phyloP scores from a whole-genome alignment of 2,113 vertebrate species.

The Dasyornis broadbenti region DNA sequence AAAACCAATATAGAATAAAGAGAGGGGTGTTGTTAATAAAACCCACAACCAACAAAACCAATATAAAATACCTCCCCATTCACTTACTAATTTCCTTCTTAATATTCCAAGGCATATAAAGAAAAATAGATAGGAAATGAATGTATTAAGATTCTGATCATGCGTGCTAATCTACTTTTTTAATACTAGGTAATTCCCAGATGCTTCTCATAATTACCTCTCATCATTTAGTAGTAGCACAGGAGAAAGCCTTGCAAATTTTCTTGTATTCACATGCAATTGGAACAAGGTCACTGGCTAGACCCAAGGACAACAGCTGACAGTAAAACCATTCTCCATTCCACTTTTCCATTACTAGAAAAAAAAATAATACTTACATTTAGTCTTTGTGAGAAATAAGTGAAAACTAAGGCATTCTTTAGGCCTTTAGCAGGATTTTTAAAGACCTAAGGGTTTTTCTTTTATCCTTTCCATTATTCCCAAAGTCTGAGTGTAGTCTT shows the following conservation, averaged over 20 bases:
- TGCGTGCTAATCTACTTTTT: slow-evolving; percentile 1
- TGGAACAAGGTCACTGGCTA: slow-evolving; percentile 29
- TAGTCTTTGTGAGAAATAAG: not conserved
- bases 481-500: not conserved
- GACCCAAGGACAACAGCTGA: slow-evolving; percentile 24
- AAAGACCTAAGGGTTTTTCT: not conserved
- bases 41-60: not conserved
- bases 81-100: not conserved
- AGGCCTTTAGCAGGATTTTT: not conserved
- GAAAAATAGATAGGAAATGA: not conserved
- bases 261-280: not conserved
- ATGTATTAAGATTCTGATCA: slow-evolving; percentile 15
- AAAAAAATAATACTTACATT: not conserved
- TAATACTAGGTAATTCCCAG: slow-evolving; percentile 30
- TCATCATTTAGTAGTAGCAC: not conserved
- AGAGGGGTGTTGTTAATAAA: not conserved
- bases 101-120: not conserved
- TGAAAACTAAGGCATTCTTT: not conserved
- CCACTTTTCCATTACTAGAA: not conserved
- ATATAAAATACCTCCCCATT: not conserved
- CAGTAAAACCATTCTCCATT: not conserved
- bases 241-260: not conserved
- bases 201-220: slow-evolving; percentile 43
- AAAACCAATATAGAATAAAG: not conserved
- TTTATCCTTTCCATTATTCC: not conserved